Percentiles rank a stretch among this genome's conserved stretches.
These are phyloP conservation scores for Perdita meconis DNA, from an alignment of 2,888 invertebrate species.

Conservation along the genomic window DNA sequence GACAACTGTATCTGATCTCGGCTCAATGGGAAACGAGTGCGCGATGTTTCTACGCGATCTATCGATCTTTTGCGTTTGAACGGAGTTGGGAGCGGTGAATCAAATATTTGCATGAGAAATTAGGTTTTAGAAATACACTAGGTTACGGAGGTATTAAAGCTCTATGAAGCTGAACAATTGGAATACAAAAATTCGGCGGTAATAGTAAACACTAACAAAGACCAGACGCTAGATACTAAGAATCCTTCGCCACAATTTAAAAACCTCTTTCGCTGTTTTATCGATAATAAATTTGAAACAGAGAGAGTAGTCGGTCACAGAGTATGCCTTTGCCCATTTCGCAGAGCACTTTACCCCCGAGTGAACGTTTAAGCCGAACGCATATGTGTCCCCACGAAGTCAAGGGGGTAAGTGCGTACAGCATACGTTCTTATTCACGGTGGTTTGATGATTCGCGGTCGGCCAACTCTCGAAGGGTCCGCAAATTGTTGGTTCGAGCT, in stretches of 20 bases:
- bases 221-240: no score
- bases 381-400: constrained; percentile 64
- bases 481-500: constrained; percentile 68
- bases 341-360: constrained; percentile 17
- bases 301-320: background rate
- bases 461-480: constrained; percentile 68
- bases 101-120: no score
- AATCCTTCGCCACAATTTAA: no score
- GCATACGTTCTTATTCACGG: constrained; percentile 68
- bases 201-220: no score
- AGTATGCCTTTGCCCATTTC: constrained; percentile 13
- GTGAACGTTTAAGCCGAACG: constrained; percentile 44
- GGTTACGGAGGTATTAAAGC: no score
- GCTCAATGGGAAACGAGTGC: constrained; percentile 10
- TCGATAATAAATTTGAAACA: background rate
- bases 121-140: no score
- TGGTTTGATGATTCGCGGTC: constrained; percentile 62
- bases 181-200: no score
- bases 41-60: no score
- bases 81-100: no score
- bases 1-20: constrained; percentile 35
- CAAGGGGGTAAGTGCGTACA: constrained; percentile 62
- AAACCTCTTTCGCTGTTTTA: no score
- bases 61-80: no score
- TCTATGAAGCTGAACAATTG: no score